phyloP scores from a whole-genome alignment of 1,140 invertebrate genomes.

The Drosophila bipectinata region DNA sequence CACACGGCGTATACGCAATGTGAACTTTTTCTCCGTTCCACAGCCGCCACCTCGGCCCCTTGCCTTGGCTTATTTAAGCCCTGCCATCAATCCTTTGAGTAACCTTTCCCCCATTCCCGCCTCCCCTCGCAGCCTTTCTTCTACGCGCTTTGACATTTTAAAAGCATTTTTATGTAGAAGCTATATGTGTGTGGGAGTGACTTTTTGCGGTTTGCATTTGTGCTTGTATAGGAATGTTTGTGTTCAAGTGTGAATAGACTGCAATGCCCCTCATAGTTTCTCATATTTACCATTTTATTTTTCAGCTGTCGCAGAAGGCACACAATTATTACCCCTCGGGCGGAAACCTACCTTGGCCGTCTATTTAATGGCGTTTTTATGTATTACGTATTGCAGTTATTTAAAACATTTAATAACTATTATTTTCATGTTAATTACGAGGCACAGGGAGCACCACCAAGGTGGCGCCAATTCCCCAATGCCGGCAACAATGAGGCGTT shows the following conservation, averaged over 20 bases:
- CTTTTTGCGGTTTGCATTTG: slow-evolving; percentile 61
- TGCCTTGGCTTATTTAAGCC: slow-evolving; percentile 59
- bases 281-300: slow-evolving; percentile 29
- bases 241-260: slow-evolving; percentile 47
- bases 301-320: slow-evolving; percentile 10
- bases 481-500: slow-evolving; percentile 27
- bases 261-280: slow-evolving; percentile 34
- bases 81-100: slow-evolving; percentile 75
- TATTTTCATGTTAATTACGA: slow-evolving; percentile 69
- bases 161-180: slow-evolving; percentile 77
- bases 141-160: slow-evolving; percentile 80
- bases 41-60: slow-evolving; percentile 11
- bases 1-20: slow-evolving; percentile 74
- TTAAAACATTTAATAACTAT: slow-evolving; percentile 74
- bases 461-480: slow-evolving; percentile 9
- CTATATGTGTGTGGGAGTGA: slow-evolving; percentile 37
- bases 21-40: slow-evolving; percentile 47
- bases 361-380: slow-evolving; percentile 42
- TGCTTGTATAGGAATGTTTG: slow-evolving; percentile 27
- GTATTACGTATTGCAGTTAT: slow-evolving; percentile 55
- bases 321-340: too few species aligned
- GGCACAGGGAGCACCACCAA: neutral
- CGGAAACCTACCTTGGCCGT: neutral
- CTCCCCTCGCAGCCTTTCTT: slow-evolving; percentile 40
- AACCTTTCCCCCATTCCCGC: neutral